phyloP scores from a whole-genome alignment of 1,140 invertebrate species.

The Drosophila sulfurigaster region DNA sequence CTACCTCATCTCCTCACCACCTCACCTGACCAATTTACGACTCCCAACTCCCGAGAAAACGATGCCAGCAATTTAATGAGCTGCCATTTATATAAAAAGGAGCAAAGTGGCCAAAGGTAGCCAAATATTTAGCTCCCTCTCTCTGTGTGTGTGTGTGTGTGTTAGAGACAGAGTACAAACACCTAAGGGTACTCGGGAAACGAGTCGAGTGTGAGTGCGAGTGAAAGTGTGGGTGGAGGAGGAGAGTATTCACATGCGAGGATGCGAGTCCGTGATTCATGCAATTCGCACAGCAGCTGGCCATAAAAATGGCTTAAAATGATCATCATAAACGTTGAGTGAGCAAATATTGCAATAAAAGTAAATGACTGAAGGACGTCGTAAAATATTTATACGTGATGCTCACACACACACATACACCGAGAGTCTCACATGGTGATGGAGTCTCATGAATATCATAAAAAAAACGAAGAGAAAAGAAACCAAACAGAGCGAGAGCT shows the following conservation, averaged over 20 bases:
- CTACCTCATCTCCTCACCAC: not conserved
- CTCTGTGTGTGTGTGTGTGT: not conserved
- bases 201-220: not conserved
- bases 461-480: slow-evolving; percentile 26
- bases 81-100: slow-evolving; percentile 77
- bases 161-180: slow-evolving; percentile 41
- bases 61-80: slow-evolving; percentile 80
- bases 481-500: slow-evolving; percentile 8
- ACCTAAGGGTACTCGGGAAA: slow-evolving; percentile 49
- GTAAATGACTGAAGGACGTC: slow-evolving; percentile 85
- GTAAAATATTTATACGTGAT: slow-evolving; percentile 85
- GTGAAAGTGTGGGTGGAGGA: not conserved
- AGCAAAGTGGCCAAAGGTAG: slow-evolving; percentile 63
- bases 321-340: slow-evolving; percentile 85
- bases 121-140: slow-evolving; percentile 76
- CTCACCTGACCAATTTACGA: slow-evolving; percentile 43
- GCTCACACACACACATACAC: slow-evolving; percentile 44
- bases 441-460: slow-evolving; percentile 71
- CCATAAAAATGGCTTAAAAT: slow-evolving; percentile 85
- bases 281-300: slow-evolving; percentile 71
- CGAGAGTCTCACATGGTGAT: slow-evolving; percentile 13
- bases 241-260: slow-evolving; percentile 46
- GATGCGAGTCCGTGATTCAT: slow-evolving; percentile 66
- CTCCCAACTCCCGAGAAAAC: slow-evolving; percentile 49
- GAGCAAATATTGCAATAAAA: slow-evolving; percentile 85